Evolutionary conservation across 92 coral and sea anemone genomes (phyloP).

Genomic region (Porites cylindrica): DNA sequence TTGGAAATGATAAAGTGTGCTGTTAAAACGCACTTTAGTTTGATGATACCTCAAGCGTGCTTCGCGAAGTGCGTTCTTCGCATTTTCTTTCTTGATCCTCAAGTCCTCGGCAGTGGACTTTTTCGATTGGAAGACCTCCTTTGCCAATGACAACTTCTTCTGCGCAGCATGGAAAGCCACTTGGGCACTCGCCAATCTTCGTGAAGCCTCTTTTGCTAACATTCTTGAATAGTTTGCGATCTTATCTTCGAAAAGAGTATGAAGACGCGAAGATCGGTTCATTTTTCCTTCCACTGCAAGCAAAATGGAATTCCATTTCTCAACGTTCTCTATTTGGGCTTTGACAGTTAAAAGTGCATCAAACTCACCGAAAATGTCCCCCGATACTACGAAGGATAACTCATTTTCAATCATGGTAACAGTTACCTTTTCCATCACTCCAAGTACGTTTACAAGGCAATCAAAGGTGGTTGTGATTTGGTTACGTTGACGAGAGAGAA

Average conservation of each 20-base stretch:
- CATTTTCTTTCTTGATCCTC: neutral
- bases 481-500: neutral
- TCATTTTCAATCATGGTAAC: constrained; percentile 2
- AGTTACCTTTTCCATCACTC: neutral
- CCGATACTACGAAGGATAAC: constrained; percentile 3
- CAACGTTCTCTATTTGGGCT: constrained; percentile 18
- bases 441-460: neutral
- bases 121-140: constrained; percentile 1
- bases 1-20: neutral
- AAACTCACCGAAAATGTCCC: constrained; percentile 24
- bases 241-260: constrained; percentile 16
- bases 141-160: constrained; percentile 7
- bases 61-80: constrained; percentile 10
- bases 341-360: constrained; percentile 30
- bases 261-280: constrained; percentile 44
- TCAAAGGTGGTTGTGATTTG: constrained; percentile 5
- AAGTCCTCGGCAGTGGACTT: constrained; percentile 2
- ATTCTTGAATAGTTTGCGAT: constrained; percentile 36
- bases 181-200: constrained; percentile 36
- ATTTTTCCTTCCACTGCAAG: constrained; percentile 36
- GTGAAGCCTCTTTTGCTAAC: constrained; percentile 23
- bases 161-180: constrained; percentile 39
- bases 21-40: constrained; percentile 42
- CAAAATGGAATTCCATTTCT: constrained; percentile 42
- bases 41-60: constrained; percentile 44